phyloP scores from a whole-genome alignment of 2,797 vertebrate species.

The Pteronotus mesoamericanus region DNA sequence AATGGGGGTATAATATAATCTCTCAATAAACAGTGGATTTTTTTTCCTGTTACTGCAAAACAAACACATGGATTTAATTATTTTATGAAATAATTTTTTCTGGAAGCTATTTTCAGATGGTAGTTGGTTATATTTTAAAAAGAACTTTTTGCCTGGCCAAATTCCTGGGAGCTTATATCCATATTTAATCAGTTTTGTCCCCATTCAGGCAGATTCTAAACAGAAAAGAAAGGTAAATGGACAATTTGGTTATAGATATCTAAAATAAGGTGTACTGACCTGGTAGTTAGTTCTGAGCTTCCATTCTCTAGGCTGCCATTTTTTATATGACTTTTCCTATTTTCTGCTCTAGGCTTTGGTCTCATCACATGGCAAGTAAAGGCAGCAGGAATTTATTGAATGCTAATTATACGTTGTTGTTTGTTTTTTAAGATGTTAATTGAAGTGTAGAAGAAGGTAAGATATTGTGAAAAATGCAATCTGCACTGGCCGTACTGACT shows the following conservation, averaged over 20 bases:
- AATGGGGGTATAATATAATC: neutral
- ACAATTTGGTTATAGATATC: neutral
- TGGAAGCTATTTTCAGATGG: constrained; percentile 45
- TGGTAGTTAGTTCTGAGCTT: neutral
- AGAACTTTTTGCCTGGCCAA: constrained; percentile 40
- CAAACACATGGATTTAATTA: constrained; percentile 51
- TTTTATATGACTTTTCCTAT: neutral
- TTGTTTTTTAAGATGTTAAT: neutral
- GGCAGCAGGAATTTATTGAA: constrained; percentile 37
- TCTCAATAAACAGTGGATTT: constrained; percentile 25
- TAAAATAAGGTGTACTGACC: neutral
- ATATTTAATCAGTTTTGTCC: constrained; percentile 44
- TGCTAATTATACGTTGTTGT: neutral
- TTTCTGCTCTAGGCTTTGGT: neutral
- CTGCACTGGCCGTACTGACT: neutral
- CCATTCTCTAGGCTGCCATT: neutral
- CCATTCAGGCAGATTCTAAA: constrained; percentile 17
- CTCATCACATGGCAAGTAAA: constrained; percentile 48
- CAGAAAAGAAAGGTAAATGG: constrained; percentile 45
- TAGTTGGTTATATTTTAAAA: constrained; percentile 54
- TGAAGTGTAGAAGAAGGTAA: constrained; percentile 24
- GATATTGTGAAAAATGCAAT: constrained; percentile 17
- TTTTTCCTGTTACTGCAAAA: constrained; percentile 26
- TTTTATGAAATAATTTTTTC: constrained; percentile 59
- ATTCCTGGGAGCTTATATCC: constrained; percentile 47